phyloP scores from a whole-genome alignment of 2,888 invertebrate species.

The Xestoiulus laeticollis region DNA sequence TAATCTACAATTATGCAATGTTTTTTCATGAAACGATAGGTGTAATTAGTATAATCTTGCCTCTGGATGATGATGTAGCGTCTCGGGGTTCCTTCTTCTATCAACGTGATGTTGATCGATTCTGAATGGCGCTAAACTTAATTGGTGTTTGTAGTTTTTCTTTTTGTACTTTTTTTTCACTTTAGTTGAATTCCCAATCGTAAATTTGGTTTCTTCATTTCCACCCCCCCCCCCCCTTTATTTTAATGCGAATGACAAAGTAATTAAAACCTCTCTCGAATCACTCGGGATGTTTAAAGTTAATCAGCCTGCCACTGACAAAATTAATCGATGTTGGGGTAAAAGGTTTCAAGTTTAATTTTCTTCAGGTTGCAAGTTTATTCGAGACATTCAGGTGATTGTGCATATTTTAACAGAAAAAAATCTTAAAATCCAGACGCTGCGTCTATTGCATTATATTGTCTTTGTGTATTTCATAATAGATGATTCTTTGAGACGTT shows the following conservation, averaged over 20 bases:
- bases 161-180: background rate
- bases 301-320: background rate
- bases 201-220: background rate
- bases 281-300: background rate
- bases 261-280: slow-evolving; percentile 2
- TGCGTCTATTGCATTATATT: too few species aligned
- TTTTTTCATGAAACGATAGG: background rate
- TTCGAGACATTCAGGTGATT: background rate
- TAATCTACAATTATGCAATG: slow-evolving; percentile 35
- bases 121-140: background rate
- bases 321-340: background rate
- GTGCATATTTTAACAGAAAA: too few species aligned
- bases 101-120: background rate
- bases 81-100: background rate
- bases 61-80: background rate
- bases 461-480: too few species aligned
- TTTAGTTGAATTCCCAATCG: background rate
- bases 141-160: background rate
- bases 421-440: too few species aligned
- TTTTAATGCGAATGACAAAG: slow-evolving; percentile 3
- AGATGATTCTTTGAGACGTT: too few species aligned
- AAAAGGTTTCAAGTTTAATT: background rate
- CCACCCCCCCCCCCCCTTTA: too few species aligned
- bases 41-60: background rate
- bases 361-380: background rate